These are phyloP conservation scores for Cichladusa arquata DNA, from an alignment of 2,113 vertebrate genomes.

Conservation along the genomic window DNA sequence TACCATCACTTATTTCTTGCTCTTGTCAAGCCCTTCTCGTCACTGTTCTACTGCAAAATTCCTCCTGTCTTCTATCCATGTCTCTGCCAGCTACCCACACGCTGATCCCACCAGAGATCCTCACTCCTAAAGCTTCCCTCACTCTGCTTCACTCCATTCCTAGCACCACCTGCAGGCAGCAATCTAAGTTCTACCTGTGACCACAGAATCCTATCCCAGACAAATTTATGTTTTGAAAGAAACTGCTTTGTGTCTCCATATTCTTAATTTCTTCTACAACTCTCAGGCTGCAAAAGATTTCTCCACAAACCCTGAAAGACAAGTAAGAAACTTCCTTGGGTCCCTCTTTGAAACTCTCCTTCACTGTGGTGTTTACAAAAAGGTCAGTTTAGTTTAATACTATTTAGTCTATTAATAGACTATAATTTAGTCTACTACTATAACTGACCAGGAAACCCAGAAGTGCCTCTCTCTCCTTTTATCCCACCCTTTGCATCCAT, in stretches of 20 bases:
- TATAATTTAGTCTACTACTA: not conserved
- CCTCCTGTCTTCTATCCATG: accelerated
- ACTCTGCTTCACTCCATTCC: not conserved
- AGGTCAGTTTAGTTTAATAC: not conserved
- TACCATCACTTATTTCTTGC: not conserved
- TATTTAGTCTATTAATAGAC: not conserved
- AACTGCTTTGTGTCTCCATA: not conserved
- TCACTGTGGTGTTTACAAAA: not conserved
- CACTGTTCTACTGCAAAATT: not conserved
- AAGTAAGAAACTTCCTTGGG: not conserved
- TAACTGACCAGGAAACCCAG: not conserved
- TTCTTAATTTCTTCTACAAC: not conserved
- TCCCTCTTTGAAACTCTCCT: not conserved
- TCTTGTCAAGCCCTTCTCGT: not conserved
- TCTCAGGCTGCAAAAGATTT: not conserved
- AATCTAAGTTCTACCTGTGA: not conserved
- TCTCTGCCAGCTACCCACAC: not conserved
- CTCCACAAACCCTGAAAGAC: not conserved
- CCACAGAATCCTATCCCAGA: not conserved
- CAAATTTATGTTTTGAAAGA: not conserved
- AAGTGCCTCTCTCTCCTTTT: not conserved
- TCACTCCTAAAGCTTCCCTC: not conserved
- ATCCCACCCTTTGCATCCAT: not conserved
- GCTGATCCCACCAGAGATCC: not conserved
- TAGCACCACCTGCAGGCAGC: not conserved